Evolutionary conservation across 2,797 vertebrate species (phyloP).

Genomic region (Rallus crepitans): DNA sequence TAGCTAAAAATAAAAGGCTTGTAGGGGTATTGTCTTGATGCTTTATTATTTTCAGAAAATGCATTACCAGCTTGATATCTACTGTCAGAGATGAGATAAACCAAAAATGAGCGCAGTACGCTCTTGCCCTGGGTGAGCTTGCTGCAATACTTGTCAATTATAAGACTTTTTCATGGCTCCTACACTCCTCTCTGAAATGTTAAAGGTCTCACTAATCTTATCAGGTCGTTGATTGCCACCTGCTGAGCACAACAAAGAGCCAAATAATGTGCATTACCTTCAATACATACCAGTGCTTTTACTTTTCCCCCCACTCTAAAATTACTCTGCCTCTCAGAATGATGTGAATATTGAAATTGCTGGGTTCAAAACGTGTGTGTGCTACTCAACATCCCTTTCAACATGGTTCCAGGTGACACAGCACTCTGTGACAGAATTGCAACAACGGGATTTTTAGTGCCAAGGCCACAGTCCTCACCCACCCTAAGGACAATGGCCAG

Average conservation of each 20-base stretch:
- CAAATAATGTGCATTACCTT: conserved; percentile 82
- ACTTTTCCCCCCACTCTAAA: neutral
- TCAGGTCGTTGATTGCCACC: conserved; percentile 83
- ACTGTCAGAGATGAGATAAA: conserved; percentile 39
- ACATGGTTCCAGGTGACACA: accelerated
- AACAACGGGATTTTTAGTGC: neutral
- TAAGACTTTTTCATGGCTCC: conserved; percentile 60
- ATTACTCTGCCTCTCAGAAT: neutral
- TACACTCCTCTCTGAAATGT: conserved; percentile 67
- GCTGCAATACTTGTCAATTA: conserved; percentile 21
- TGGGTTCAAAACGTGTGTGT: neutral
- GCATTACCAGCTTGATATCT: conserved; percentile 44
- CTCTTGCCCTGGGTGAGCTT: conserved; percentile 13
- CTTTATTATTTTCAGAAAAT: conserved; percentile 52
- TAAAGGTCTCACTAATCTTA: conserved; percentile 83
- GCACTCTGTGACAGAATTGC: neutral
- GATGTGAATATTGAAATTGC: conserved; percentile 4
- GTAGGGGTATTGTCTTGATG: neutral
- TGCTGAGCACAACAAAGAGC: conserved; percentile 83
- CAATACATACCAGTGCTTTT: conserved; percentile 60
- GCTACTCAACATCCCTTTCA: neutral
- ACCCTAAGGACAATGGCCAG: neutral
- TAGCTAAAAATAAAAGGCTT: conserved; percentile 22
- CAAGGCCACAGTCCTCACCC: neutral
- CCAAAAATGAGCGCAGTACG: neutral